phyloP scores from a whole-genome alignment of 2,888 invertebrate species.

The Lithophane ornitopus region DNA sequence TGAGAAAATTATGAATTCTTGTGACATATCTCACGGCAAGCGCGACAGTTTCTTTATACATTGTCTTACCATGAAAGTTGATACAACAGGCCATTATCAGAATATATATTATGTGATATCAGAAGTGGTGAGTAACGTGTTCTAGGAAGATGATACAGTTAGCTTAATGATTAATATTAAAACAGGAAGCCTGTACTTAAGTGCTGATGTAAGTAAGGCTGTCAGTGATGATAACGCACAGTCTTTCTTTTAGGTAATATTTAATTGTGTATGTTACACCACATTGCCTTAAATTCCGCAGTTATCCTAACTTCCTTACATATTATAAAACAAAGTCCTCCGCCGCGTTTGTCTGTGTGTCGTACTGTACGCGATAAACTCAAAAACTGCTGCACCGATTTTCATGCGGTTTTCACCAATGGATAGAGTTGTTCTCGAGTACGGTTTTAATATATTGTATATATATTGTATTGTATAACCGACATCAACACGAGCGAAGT shows the following conservation, averaged over 20 bases:
- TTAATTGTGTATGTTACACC: neutral
- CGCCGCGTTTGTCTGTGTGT: too few species aligned
- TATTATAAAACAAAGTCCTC: too few species aligned
- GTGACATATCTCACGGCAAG: neutral
- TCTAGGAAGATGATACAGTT: slow-evolving; percentile 25
- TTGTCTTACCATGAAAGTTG: slow-evolving; percentile 1
- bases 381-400: too few species aligned
- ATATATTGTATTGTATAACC: too few species aligned
- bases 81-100: slow-evolving; percentile 9
- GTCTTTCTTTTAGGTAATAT: neutral
- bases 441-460: too few species aligned
- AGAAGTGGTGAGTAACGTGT: slow-evolving; percentile 37
- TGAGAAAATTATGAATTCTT: neutral
- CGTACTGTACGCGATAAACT: too few species aligned
- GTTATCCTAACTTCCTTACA: neutral
- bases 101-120: slow-evolving; percentile 20
- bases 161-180: slow-evolving; percentile 2
- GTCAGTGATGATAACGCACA: neutral
- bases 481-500: too few species aligned
- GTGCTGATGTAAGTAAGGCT: neutral
- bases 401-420: too few species aligned
- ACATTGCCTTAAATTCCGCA: neutral
- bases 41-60: slow-evolving; percentile 1
- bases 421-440: too few species aligned
- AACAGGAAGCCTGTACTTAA: neutral